These are phyloP conservation scores for Parapristionchus giblindavisi DNA, from an alignment of 2,888 invertebrate genomes.

Conservation along the genomic window DNA sequence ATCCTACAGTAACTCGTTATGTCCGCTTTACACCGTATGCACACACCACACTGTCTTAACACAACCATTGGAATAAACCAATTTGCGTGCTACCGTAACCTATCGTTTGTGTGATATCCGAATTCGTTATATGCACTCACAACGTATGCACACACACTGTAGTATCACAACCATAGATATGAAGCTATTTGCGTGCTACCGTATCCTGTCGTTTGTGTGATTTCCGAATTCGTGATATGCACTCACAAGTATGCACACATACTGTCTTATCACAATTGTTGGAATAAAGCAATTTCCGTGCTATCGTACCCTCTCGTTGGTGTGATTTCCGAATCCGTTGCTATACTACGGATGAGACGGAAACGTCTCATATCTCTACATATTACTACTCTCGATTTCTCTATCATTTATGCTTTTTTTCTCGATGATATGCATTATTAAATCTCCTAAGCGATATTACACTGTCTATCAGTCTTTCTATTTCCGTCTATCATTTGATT, in stretches of 20 bases:
- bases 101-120: too few species aligned
- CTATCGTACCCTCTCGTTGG: neutral
- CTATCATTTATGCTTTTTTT: neutral
- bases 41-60: constrained; percentile 6
- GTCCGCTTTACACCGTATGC: neutral
- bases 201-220: too few species aligned
- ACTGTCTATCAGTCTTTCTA: too few species aligned
- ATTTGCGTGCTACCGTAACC: neutral
- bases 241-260: too few species aligned
- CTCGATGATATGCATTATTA: too few species aligned
- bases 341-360: constrained; percentile 8
- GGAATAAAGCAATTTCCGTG: neutral
- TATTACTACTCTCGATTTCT: neutral
- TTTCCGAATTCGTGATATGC: too few species aligned
- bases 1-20: too few species aligned
- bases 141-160: constrained; percentile 9
- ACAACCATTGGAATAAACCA: neutral
- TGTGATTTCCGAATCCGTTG: too few species aligned
- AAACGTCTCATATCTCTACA: constrained; percentile 22
- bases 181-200: neutral
- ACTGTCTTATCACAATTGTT: constrained; percentile 2
- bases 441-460: too few species aligned
- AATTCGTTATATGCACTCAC: too few species aligned
- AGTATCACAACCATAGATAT: neutral
- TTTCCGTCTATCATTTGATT: too few species aligned